Percentiles rank a stretch among this genome's conserved stretches.
phyloP scores from a whole-genome alignment of 2,888 invertebrate species.

The Frankliniella fusca region DNA sequence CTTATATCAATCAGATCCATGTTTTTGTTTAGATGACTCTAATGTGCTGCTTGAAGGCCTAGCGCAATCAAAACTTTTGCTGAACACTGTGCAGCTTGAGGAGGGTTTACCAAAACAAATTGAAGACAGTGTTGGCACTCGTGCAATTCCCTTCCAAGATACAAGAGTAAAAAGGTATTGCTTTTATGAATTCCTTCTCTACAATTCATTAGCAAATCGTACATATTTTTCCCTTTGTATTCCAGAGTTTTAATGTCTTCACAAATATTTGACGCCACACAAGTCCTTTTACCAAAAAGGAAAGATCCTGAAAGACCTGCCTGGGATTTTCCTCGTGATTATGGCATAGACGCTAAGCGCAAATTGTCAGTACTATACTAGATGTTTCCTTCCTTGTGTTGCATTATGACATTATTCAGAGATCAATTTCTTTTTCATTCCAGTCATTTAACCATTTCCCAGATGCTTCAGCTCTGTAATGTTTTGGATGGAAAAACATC shows the following conservation, averaged over 20 bases:
- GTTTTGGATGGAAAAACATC: slow-evolving; percentile 55
- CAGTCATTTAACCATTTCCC: slow-evolving; percentile 44
- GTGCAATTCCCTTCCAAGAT: slow-evolving; percentile 53
- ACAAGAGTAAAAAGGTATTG: slow-evolving; percentile 55
- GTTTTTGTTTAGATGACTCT: slow-evolving; percentile 57
- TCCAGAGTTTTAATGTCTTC: slow-evolving; percentile 49
- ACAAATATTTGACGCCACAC: slow-evolving; percentile 72
- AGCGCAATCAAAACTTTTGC: slow-evolving; percentile 73
- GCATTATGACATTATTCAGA: neutral
- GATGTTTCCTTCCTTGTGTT: neutral
- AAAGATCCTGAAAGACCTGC: slow-evolving; percentile 67
- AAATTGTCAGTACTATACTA: slow-evolving; percentile 56
- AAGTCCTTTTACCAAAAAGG: slow-evolving; percentile 68
- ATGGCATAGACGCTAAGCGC: slow-evolving; percentile 68
- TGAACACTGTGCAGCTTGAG: slow-evolving; percentile 66
- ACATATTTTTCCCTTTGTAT: slow-evolving; percentile 18
- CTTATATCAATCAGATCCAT: slow-evolving; percentile 59
- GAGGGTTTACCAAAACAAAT: slow-evolving; percentile 59
- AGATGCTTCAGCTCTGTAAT: slow-evolving; percentile 66
- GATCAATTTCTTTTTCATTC: neutral
- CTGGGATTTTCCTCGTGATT: slow-evolving; percentile 64
- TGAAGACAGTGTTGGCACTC: slow-evolving; percentile 47
- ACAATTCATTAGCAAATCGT: too few species aligned
- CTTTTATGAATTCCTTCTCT: too few species aligned
- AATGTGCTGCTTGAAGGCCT: slow-evolving; percentile 68